These are phyloP conservation scores for Spinus olivaceus DNA, from an alignment of 2,797 vertebrate genomes.

Conservation along the genomic window DNA sequence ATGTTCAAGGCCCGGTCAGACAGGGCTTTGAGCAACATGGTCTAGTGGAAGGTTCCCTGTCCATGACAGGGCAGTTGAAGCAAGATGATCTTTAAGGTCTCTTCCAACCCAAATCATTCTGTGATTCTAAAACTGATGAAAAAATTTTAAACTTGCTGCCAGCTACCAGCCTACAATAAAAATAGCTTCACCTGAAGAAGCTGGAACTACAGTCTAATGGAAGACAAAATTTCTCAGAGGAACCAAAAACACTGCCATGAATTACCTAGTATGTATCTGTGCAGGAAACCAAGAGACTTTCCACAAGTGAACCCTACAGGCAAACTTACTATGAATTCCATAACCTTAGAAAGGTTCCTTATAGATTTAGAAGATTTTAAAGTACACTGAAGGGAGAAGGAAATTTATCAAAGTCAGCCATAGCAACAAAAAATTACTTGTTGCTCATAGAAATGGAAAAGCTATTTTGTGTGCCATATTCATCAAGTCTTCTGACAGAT, in stretches of 20 bases:
- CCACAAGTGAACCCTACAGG: neutral
- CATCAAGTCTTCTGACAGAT: constrained; percentile 19
- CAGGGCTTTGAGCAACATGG: neutral
- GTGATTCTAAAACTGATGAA: neutral
- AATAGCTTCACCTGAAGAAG: neutral
- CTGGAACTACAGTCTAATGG: neutral
- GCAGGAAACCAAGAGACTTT: neutral
- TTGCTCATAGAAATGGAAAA: constrained; percentile 9
- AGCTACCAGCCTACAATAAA: neutral
- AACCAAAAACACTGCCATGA: neutral
- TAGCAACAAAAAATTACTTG: neutral
- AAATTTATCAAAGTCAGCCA: constrained; percentile 29
- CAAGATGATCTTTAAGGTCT: neutral
- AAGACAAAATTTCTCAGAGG: neutral
- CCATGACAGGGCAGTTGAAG: neutral
- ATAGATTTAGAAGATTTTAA: neutral
- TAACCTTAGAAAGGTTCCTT: neutral
- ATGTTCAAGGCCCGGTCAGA: accelerated
- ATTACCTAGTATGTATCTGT: neutral
- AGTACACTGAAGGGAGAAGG: neutral
- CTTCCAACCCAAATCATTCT: neutral
- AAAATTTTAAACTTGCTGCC: neutral
- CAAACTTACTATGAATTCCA: neutral
- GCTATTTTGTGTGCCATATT: neutral
- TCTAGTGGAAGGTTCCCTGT: neutral